Evolutionary conservation across 2,888 invertebrate species (phyloP).

Genomic region (Steinernema scapterisci): DNA sequence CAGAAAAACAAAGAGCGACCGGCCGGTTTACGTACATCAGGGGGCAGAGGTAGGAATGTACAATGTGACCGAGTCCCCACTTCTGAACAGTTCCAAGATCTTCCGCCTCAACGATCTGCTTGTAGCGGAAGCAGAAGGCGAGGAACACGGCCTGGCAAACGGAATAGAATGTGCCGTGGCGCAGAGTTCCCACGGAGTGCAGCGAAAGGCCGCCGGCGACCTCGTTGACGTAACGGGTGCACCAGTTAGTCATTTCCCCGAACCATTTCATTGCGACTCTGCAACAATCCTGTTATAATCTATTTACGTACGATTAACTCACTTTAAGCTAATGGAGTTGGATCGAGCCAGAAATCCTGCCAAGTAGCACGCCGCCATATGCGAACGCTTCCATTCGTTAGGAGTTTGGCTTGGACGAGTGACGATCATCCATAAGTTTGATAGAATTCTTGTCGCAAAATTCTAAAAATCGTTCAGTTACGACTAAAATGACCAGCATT

Average conservation of each 20-base stretch:
- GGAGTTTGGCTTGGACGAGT: slow-evolving; percentile 50
- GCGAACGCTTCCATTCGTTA: slow-evolving; percentile 57
- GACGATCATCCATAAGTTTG: slow-evolving; percentile 54
- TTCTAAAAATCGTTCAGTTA: slow-evolving; percentile 35
- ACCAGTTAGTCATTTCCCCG: slow-evolving; percentile 54
- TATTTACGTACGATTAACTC: slow-evolving; percentile 18
- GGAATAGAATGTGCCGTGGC: slow-evolving; percentile 85
- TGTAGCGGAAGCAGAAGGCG: slow-evolving; percentile 85
- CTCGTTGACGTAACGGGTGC: slow-evolving; percentile 51
- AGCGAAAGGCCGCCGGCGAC: slow-evolving; percentile 34
- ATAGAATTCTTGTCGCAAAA: slow-evolving; percentile 45
- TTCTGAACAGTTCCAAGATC: slow-evolving; percentile 81
- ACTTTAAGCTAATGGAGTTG: slow-evolving; percentile 53
- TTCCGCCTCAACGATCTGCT: slow-evolving; percentile 76
- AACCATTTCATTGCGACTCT: slow-evolving; percentile 53
- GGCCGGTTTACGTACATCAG: slow-evolving; percentile 77
- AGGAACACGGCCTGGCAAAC: slow-evolving; percentile 92
- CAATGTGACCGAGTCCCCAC: slow-evolving; percentile 82
- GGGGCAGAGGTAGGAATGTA: slow-evolving; percentile 86
- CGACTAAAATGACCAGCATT: not conserved
- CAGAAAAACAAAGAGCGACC: slow-evolving; percentile 68
- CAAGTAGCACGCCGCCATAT: slow-evolving; percentile 60
- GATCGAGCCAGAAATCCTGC: slow-evolving; percentile 59
- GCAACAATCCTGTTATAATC: slow-evolving; percentile 33
- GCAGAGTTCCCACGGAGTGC: slow-evolving; percentile 44